Evolutionary conservation across 1,140 invertebrate species (phyloP).

Genomic region (Microplitis demolitor): DNA sequence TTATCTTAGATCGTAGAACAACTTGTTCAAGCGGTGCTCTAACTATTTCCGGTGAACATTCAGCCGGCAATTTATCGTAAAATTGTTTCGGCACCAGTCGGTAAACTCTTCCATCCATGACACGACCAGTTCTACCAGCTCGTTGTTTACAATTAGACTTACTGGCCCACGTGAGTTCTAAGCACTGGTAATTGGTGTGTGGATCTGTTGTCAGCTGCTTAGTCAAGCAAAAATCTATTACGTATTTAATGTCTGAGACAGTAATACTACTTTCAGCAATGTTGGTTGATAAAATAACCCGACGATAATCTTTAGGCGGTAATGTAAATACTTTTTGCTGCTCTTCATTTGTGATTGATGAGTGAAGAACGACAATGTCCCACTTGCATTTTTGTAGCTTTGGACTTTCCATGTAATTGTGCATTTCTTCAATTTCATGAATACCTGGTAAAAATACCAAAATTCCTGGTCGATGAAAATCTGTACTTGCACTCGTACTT

Average conservation of each 20-base stretch:
- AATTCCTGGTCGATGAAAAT: conserved; percentile 67
- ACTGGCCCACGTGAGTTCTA: conserved; percentile 87
- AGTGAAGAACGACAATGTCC: conserved; percentile 73
- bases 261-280: conserved; percentile 98
- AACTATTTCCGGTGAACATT: conserved; percentile 76
- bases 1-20: conserved; percentile 81
- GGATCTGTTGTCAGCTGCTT: conserved; percentile 79
- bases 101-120: conserved; percentile 85
- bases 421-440: conserved; percentile 76
- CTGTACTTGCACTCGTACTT: conserved; percentile 63
- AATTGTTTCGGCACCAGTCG: conserved; percentile 77
- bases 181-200: conserved; percentile 77
- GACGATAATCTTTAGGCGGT: conserved; percentile 68
- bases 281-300: conserved; percentile 94
- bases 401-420: conserved; percentile 41
- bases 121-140: conserved; percentile 86
- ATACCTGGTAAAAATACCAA: conserved; percentile 89
- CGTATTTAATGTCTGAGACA: conserved; percentile 90
- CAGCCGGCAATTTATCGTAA: conserved; percentile 68
- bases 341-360: conserved; percentile 74
- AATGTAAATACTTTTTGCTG: conserved; percentile 74
- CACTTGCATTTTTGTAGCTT: conserved; percentile 56
- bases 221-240: conserved; percentile 95
- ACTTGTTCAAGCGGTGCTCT: conserved; percentile 82
- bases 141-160: conserved; percentile 89